These are phyloP conservation scores for Atherinomorus stipes DNA, from an alignment of 2,113 vertebrate species.

Conservation along the genomic window DNA sequence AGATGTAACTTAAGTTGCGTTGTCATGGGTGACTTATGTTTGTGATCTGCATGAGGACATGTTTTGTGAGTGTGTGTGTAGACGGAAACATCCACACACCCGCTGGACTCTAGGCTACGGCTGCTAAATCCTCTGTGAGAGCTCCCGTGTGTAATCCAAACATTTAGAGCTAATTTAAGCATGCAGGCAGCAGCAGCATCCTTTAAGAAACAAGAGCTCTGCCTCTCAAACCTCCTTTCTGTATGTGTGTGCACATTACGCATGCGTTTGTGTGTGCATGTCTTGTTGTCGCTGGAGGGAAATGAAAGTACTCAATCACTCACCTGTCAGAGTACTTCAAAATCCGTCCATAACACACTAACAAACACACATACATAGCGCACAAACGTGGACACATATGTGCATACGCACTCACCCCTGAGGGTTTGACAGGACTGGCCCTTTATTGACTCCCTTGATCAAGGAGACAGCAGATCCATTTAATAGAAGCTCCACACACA, in stretches of 20 bases:
- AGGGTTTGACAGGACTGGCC: conserved; percentile 78
- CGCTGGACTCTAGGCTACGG: conserved; percentile 72
- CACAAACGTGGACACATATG: conserved; percentile 56
- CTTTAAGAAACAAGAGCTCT: conserved; percentile 80
- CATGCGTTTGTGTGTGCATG: conserved; percentile 54
- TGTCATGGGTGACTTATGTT: conserved; percentile 49
- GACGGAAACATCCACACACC: conserved; percentile 75
- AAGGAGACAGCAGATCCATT: conserved; percentile 82
- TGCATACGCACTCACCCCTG: conserved; percentile 64
- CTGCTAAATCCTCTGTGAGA: conserved; percentile 81
- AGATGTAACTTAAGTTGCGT: conserved; percentile 27
- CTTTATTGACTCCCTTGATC: conserved; percentile 83
- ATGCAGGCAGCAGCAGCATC: conserved; percentile 79
- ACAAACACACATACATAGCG: conserved; percentile 24
- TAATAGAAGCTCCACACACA: conserved; percentile 70
- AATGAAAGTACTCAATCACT: conserved; percentile 83
- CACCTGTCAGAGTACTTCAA: conserved; percentile 80
- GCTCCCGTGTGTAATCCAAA: conserved; percentile 84
- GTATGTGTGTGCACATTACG: conserved; percentile 16
- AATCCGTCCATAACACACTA: conserved; percentile 65
- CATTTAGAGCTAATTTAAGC: conserved; percentile 86
- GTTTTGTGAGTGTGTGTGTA: conserved; percentile 41
- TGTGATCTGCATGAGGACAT: conserved; percentile 21
- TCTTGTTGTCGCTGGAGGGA: conserved; percentile 75
- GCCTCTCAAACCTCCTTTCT: conserved; percentile 47